Evolutionary conservation across 1,140 invertebrate species (phyloP).

Genomic region (Neelides sp.): DNA sequence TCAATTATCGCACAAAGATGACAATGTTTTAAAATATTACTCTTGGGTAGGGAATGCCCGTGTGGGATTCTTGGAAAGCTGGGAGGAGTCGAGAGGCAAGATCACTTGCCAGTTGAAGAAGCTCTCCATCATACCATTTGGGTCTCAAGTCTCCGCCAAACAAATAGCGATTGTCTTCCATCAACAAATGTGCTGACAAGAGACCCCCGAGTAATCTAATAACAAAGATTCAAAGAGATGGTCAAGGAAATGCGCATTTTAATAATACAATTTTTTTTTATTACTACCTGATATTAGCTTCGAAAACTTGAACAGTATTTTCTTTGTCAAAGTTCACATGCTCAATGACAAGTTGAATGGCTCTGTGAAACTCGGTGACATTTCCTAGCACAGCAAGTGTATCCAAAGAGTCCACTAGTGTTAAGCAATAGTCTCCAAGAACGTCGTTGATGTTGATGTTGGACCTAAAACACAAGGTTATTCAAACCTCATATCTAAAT

Average conservation of each 20-base stretch:
- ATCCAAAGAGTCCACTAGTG: constrained; percentile 54
- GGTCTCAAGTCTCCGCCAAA: constrained; percentile 46
- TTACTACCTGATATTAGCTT: constrained; percentile 50
- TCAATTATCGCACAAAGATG: too few relatives aligned
- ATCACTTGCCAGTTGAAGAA: constrained; percentile 49
- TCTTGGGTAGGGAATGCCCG: constrained; percentile 50
- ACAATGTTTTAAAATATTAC: constrained; percentile 37
- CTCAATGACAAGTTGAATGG: constrained; percentile 47
- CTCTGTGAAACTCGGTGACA: constrained; percentile 47
- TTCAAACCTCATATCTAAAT: constrained; percentile 2
- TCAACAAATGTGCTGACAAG: constrained; percentile 54
- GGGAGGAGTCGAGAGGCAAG: constrained; percentile 46
- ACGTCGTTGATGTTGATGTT: constrained; percentile 65
- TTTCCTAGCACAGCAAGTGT: constrained; percentile 53
- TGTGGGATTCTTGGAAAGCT: constrained; percentile 47
- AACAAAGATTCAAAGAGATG: constrained; percentile 12
- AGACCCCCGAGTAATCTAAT: constrained; percentile 49
- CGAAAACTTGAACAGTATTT: constrained; percentile 56
- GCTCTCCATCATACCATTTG: constrained; percentile 46
- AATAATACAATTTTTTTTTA: constrained; percentile 5
- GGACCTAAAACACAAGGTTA: constrained; percentile 38
- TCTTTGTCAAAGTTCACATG: constrained; percentile 51
- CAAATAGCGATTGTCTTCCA: constrained; percentile 44
- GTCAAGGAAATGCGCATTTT: not conserved
- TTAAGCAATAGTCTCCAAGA: constrained; percentile 55